Base-by-base conservation (phyloP, 2,888 invertebrate genomes). In the Drosophila colorata region DNA sequence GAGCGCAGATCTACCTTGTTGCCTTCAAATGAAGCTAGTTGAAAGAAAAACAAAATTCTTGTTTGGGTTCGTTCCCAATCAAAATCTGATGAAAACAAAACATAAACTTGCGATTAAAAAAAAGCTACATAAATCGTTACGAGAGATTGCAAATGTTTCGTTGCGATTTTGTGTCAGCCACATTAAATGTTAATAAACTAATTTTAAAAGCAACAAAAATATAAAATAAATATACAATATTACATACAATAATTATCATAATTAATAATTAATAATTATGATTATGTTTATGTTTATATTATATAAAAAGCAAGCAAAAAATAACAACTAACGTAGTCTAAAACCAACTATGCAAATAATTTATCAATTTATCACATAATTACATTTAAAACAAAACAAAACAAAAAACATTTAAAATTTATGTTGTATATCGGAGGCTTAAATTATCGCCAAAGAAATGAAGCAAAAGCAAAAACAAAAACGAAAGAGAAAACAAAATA, bases 21-120 rank as follows among this genome's bases (percentile, higher is more conserved):
- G 90, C 91, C 90, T 90, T 90, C 90, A 91, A 90, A 90, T 86
- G 91, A 90, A 90, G 91, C 91, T 91, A 90, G 90, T 90, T 82
- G 74, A 79, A 86, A 75, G 77, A 52, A 53, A 44, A 49, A 35
- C 16, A 48, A 35, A 38, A 57, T 14, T 28, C 8, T 25, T 11
- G 47, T 38, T 43, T 13, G 51, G 52, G 53, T 35, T 18, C 48
- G 37, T 2, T 7, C 41, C 37, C 51, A 59, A 47, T 46, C 41
- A 56, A 43, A 66, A 70, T 41, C 41, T 33, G 33, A 33, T 33
- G 49, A 38, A 13, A 40, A 43, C 48, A 40, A 44, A 25, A 20
- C 38, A 49, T 14, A 31, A 28, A 38, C 40, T 69, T 57, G 16
- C 23, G 49, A 52, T 20, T 33, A 4, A n/a, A 40, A 5, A 40